Base-by-base conservation (phyloP, 2,888 invertebrate species). In the Asteroscopus sphinx region DNA sequence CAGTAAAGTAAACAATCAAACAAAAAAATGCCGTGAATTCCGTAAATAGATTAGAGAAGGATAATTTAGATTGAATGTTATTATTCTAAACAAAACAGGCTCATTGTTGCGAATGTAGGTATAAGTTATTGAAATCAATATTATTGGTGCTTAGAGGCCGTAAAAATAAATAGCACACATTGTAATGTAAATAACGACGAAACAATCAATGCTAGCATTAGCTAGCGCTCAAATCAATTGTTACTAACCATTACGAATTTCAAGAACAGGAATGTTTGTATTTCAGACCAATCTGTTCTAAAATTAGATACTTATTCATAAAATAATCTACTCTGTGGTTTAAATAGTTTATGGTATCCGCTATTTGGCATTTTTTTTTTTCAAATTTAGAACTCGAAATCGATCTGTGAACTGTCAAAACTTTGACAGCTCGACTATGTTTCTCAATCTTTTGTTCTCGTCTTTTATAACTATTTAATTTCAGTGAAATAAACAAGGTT, bases 231-330 rank as follows among this genome's bases (percentile, higher is more conserved):
- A 47, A 61, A 51, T 48, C 56, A 41, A 62, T 67, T 58, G 48
- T 60, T 58, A 33, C 26, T 36, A 45, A 49, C 47, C 36, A 54
- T 51, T 48, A 68, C 48, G 25, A 55, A 60, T 60, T 44, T 68
- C 54, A 54, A 32, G 13, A 44, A 46, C 54, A 54, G 32, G 55
- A 61, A 72, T 61, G 72, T 61, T 53, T 56, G 17, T 36, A 53
- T 54, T 71, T 57, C 53, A 54, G 32, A n/a, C 25, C 68, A 72
- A 68, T 65, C 71, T 59, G 53, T 61, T 68, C 71, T 72, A 72
- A 61, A 68, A 46, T 61, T 72, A 72, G 54, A 60, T 40, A 39
- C 52, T 13, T 53, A 37, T 57, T 39, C 36, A 52, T 48, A 52
- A 45, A 51, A 58, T 49, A 47, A 55, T 40, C 32, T 54, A 62